Conservation (phyloP, 2,888 invertebrate genomes). For the Gortyna flavago region DNA sequence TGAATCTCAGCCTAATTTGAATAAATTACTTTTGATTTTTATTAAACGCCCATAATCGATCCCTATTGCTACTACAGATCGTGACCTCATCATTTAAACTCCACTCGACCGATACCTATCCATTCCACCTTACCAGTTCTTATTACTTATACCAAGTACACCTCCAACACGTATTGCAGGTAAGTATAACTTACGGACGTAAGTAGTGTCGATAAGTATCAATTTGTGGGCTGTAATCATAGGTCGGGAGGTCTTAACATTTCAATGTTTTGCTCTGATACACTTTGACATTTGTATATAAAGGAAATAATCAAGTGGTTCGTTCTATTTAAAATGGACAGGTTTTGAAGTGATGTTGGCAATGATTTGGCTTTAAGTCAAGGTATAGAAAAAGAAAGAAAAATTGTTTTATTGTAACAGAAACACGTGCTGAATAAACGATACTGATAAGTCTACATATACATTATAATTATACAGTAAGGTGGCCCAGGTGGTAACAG, state of each 20-base stretch:
- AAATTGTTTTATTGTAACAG: background rate
- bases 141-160: conserved; percentile 42
- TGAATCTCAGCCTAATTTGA: background rate
- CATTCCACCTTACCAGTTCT: conserved; percentile 11
- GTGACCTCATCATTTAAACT: conserved; percentile 24
- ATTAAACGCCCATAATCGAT: conserved; percentile 6
- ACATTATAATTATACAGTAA: too few species aligned
- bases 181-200: conserved; percentile 31
- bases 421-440: too few species aligned
- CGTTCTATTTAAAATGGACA: background rate
- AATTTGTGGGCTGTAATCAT: conserved; percentile 53
- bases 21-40: background rate
- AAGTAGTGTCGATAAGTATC: conserved; percentile 54
- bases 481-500: too few species aligned
- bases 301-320: conserved; percentile 24
- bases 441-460: too few species aligned
- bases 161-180: conserved; percentile 6
- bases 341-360: background rate
- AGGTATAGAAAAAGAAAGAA: background rate
- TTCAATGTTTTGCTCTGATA: conserved; percentile 53
- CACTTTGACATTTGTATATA: conserved; percentile 49
- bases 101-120: conserved; percentile 6
- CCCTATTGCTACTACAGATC: background rate
- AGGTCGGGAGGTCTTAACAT: conserved; percentile 52
- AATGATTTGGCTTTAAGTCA: background rate